phyloP scores from a whole-genome alignment of 2,888 invertebrate genomes.

The Hypomecis atomaria region DNA sequence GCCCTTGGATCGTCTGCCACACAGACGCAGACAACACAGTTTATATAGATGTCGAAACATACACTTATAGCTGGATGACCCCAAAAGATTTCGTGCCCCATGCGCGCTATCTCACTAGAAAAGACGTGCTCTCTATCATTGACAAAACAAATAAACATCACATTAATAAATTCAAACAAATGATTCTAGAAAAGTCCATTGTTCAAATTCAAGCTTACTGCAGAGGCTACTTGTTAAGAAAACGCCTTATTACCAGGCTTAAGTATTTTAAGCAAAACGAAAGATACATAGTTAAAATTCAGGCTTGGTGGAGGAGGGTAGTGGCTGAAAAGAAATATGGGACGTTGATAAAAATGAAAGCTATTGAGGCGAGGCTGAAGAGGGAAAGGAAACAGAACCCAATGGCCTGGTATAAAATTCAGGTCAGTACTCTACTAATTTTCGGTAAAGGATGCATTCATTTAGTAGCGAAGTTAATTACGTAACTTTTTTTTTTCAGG shows the following conservation, averaged over 20 bases:
- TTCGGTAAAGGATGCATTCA: no score
- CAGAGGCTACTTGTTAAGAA: constrained; percentile 85
- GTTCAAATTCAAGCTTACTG: constrained; percentile 85
- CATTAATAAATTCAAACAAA: constrained; percentile 71
- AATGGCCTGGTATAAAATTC: constrained; percentile 80
- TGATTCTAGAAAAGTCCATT: constrained; percentile 72
- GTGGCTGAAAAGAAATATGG: constrained; percentile 74
- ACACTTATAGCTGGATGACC: constrained; percentile 80
- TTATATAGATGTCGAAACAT: constrained; percentile 81
- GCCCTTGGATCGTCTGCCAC: constrained; percentile 81
- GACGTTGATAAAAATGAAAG: constrained; percentile 73
- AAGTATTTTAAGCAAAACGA: constrained; percentile 72
- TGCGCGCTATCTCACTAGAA: constrained; percentile 76
- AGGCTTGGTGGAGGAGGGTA: constrained; percentile 87
- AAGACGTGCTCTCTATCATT: constrained; percentile 69
- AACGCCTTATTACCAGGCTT: constrained; percentile 68
- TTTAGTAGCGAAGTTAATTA: no score
- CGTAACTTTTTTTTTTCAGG: constrained; percentile 61
- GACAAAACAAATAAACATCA: constrained; percentile 77
- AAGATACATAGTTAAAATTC: constrained; percentile 76
- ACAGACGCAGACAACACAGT: constrained; percentile 80
- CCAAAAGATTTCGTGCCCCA: constrained; percentile 81
- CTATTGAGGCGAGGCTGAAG: constrained; percentile 69
- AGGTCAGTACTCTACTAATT: constrained; percentile 59
- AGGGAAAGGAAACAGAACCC: constrained; percentile 70